Conservation (phyloP, 2,888 invertebrate species). For the Opisthograptis luteolata region DNA sequence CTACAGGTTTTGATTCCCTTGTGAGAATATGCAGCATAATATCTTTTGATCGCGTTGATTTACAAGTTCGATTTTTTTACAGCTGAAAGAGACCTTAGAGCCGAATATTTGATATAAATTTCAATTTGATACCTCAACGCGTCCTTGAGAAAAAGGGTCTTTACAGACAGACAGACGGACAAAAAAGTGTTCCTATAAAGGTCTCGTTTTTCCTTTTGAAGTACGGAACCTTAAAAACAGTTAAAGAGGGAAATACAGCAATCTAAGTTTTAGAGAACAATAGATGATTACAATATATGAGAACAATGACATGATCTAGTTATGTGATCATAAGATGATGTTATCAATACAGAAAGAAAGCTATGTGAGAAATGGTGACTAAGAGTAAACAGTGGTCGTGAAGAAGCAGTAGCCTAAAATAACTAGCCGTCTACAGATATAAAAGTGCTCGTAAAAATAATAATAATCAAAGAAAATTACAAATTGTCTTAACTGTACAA, state of each 20-base stretch:
- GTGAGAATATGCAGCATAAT: no score
- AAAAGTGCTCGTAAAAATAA: slow-evolving; percentile 19
- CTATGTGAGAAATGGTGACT: background rate
- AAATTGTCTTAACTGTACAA: slow-evolving; percentile 50
- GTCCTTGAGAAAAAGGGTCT: no score
- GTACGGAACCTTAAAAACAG: no score
- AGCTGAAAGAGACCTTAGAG: no score
- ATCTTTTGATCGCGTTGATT: no score
- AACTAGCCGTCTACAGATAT: slow-evolving; percentile 5
- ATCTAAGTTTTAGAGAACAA: slow-evolving; percentile 7
- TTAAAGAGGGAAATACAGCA: background rate
- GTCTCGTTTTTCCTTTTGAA: no score
- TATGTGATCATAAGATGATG: background rate
- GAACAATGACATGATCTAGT: slow-evolving; percentile 1
- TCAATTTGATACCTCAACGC: no score
- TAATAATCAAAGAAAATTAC: slow-evolving; percentile 32
- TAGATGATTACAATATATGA: slow-evolving; percentile 1
- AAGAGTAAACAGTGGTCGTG: slow-evolving; percentile 10
- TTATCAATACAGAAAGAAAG: background rate
- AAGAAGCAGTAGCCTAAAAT: slow-evolving; percentile 9
- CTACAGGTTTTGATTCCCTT: no score
- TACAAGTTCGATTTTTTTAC: no score
- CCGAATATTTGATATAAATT: no score
- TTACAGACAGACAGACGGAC: no score
- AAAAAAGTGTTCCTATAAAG: no score